Evolutionary conservation across 2,113 vertebrate genomes (phyloP), one percentile per base, ranked within the genome.

Genomic region (Sapayoa aenigma): DNA sequence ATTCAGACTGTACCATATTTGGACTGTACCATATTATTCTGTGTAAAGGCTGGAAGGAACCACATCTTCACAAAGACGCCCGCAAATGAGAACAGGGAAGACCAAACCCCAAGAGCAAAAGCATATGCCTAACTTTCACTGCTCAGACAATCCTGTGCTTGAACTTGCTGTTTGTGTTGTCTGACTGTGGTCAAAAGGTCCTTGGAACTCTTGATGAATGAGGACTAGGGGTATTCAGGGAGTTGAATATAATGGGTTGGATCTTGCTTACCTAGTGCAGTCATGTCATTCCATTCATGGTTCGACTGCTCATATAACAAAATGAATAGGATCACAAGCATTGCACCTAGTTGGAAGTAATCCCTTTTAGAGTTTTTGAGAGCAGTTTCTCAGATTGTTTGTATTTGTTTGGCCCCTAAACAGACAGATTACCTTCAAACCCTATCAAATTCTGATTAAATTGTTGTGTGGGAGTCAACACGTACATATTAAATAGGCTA

Each of bases 291-390:
- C 44, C 69, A 84, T 93, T 94, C 77, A 90, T 8, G 12, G 4
- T 69, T 52, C 81, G 86, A 73, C 69, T 87, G 73, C 53, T 93
- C 46, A 58, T 79, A 53, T 46, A 87, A 87, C 84, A 76, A 89
- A 88, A 92, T 82, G 9, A 96, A 89, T 72, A 87, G 86, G 25
- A 84, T 62, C 52, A 44, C 31, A 87, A 66, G 24, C 46, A 96
- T 92, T 90, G 49, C 88, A 94, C 25, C 39, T 87, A 53, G n/a
- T 23, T 89, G 47, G 63, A 81, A 92, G 90, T 92, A 93, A 95
- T 84, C 50, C 72, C 52, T 90, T 79, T 89, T 90, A 49, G 81
- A 53, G 19, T 18, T 92, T 92, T 90, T 72, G 73, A 92, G 79
- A 88, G 52, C 72, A 81, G 39, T 65, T 93, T 93, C 56, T 90